phyloP scores from a whole-genome alignment of 2,888 invertebrate genomes.

The Eilema depressum region DNA sequence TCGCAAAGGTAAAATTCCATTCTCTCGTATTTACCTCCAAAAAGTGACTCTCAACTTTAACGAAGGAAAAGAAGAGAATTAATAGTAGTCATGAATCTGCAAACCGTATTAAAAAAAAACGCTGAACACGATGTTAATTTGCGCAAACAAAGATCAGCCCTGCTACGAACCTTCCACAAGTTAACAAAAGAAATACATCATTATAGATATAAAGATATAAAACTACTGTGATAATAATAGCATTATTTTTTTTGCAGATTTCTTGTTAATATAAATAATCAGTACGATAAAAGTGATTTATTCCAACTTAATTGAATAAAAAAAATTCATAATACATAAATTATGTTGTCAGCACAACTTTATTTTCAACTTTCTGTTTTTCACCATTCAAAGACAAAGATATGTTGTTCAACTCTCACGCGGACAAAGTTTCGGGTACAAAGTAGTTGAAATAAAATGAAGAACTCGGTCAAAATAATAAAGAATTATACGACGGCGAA shows the following conservation, averaged over 20 bases:
- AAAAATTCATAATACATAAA: conserved; percentile 27
- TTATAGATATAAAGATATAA: too few species aligned
- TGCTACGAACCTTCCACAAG: neutral
- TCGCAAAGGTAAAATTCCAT: too few species aligned
- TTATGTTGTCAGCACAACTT: conserved; percentile 28
- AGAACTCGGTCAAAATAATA: conserved; percentile 29
- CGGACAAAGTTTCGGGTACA: conserved; percentile 24
- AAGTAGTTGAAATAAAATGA: conserved; percentile 35
- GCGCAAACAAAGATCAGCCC: neutral
- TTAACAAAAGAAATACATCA: neutral
- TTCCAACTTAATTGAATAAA: neutral
- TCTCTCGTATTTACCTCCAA: too few species aligned
- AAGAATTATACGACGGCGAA: conserved; percentile 23
- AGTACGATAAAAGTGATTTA: too few species aligned
- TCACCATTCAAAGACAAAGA: conserved; percentile 27
- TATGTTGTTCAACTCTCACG: conserved; percentile 19
- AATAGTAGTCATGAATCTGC: too few species aligned
- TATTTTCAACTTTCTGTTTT: conserved; percentile 34
- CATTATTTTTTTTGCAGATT: too few species aligned
- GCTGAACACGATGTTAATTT: neutral
- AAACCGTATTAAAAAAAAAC: too few species aligned
- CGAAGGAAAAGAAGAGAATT: too few species aligned
- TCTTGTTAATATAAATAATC: too few species aligned
- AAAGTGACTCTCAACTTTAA: too few species aligned
- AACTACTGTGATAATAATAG: too few species aligned